phyloP scores from a whole-genome alignment of 1,140 invertebrate genomes.

The Achatina immaculata region DNA sequence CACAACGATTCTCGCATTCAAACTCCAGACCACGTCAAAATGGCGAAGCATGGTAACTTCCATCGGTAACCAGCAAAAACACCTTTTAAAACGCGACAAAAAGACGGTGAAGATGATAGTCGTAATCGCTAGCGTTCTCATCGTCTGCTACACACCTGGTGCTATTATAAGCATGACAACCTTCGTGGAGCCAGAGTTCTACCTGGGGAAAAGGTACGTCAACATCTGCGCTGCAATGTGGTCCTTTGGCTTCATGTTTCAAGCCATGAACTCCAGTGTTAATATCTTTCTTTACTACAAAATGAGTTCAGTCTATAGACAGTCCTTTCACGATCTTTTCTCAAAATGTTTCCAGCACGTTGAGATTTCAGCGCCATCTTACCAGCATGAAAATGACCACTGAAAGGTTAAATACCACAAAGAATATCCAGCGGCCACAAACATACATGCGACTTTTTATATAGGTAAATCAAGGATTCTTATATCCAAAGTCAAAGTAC shows the following conservation, averaged over 20 bases:
- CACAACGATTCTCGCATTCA: not conserved
- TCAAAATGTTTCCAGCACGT: not conserved
- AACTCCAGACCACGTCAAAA: not conserved
- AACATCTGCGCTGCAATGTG: not conserved
- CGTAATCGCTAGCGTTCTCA: not conserved
- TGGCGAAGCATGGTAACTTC: not conserved
- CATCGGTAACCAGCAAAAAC: not conserved
- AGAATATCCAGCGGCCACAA: no score
- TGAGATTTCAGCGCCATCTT: no score
- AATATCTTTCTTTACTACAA: conserved; percentile 3
- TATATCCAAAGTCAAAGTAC: no score
- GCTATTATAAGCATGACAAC: not conserved
- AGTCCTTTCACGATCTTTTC: not conserved
- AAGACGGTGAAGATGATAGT: not conserved
- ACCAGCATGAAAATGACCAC: no score
- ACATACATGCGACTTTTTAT: no score
- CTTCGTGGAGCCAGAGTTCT: not conserved
- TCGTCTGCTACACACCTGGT: conserved; percentile 1
- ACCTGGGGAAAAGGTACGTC: not conserved
- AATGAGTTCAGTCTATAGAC: not conserved
- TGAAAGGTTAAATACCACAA: no score
- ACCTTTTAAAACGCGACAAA: not conserved
- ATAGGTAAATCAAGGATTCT: no score
- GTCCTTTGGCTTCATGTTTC: conserved; percentile 2
- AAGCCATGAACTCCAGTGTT: no score